Evolutionary conservation across 1,140 invertebrate genomes (phyloP), one percentile per base, ranked within the genome.

Genomic region (Drosophila bipectinata): DNA sequence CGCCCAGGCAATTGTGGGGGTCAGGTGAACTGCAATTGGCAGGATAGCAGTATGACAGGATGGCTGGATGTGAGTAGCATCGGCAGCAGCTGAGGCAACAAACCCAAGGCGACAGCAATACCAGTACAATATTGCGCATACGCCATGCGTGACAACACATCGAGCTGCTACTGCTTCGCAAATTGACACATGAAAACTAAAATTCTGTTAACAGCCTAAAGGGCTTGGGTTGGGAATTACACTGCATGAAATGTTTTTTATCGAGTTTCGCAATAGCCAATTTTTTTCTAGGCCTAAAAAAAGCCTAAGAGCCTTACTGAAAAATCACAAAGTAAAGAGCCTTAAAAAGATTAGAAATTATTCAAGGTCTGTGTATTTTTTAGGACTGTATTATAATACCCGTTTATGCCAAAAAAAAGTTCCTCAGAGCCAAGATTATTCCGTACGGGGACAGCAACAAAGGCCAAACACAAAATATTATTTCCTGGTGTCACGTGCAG

Each of bases 21-120:
- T 78, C 74, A 76, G 69, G 78, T 78, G 45, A 72, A 78, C 61
- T 87, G 83, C 82, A 87, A 87, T 87, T 87, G 81, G 58, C 82
- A 63, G 81, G 34, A 37, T 37, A 37, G 8, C 77, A 15, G 39
- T 12, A 41, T 48, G 61, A 58, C 21, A 53, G 28, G 18, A 37
- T 3, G 55, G 24, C 39, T 54, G 18, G 10, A n/a, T 37, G 34
- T 37, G 34, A n/a, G 34, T 37, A 37, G 10, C 34, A 37, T 37
- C 34, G 34, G 24, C 44, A 67, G 61, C 72, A 68, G 62, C 62
- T 74, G 77, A 30, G 44, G 66, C 53, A 75, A 49, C 30, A 58
- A 45, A 34, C 34, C 51, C 54, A 34, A 28, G 45, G 18, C 51
- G 10, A 55, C 45, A 32, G 55, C 67, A 37, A 59, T 45, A 28